A percentile compares a stretch with the other conserved stretches of the same genome.
These are phyloP conservation scores for Gallinago media DNA, from an alignment of 2,113 vertebrate genomes.

Conservation along the genomic window DNA sequence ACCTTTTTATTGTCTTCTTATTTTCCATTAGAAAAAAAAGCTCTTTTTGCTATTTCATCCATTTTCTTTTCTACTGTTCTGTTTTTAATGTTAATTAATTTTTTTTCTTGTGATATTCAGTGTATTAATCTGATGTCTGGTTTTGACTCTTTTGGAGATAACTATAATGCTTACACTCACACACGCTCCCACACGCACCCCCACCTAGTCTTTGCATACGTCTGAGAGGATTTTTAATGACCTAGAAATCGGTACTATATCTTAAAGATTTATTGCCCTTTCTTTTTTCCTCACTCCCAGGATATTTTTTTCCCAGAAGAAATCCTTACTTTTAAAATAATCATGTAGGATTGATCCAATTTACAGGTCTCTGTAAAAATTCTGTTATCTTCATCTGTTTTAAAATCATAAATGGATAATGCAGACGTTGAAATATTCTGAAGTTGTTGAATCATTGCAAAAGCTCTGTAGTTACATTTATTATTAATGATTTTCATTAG, in stretches of 20 bases:
- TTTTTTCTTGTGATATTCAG: not conserved
- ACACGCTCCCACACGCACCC: too few relatives aligned
- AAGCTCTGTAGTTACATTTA: not conserved
- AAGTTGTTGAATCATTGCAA: not conserved
- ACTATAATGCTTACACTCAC: not conserved
- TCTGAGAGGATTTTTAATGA: not conserved
- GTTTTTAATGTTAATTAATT: not conserved
- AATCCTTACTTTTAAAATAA: not conserved
- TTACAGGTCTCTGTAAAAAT: not conserved
- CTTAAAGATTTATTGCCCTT: not conserved
- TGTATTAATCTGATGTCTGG: not conserved
- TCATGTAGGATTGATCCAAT: not conserved
- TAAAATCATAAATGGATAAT: not conserved
- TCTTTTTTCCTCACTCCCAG: not conserved
- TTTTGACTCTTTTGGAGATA: not conserved
- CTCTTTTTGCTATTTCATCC: not conserved
- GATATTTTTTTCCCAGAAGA: not conserved
- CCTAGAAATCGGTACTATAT: not conserved
- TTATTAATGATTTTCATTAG: slow-evolving; percentile 10
- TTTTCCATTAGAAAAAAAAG: not conserved
- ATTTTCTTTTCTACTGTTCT: not conserved
- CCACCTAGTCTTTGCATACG: not conserved
- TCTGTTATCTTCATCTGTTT: not conserved
- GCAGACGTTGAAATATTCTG: not conserved
- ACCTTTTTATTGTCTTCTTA: not conserved